Evolutionary conservation across 2,888 invertebrate species (phyloP), one percentile per base, ranked within the genome.

Genomic region (Chloroclysta siterata): DNA sequence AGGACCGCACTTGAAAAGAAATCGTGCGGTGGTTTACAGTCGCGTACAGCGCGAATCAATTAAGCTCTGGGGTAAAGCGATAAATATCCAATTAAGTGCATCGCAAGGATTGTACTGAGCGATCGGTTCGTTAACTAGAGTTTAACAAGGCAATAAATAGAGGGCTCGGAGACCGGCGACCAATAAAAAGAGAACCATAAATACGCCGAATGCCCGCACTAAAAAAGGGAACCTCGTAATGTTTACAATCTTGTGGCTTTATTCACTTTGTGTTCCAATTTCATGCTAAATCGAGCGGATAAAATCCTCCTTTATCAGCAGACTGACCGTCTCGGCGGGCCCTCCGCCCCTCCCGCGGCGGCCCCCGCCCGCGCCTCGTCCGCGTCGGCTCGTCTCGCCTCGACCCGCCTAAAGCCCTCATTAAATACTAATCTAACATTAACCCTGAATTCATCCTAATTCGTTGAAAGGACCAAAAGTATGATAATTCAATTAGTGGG

Each of bases 181-280:
- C 84, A 87, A 89, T 90, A 91, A 93, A 90, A 91, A 88, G 83
- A 86, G 83, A 84, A 87, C 89, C 87, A 87, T 90, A 91, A 91
- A 90, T 90, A 89, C 89, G 83, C 82, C 84, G 84, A 89, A 87
- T 85, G 84, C 82, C 82, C 76, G 84, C 82, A 84, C 86, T 91
- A 91, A 93, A 92, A 92, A 92, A 90, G 87, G 88, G 87, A 85
- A 88, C 86, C 88, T 90, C 88, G 84, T 91, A 90, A 92, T 93
- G 92, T 91, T 93, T 91, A 93, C 92, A 90, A 90, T 92, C 91
- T 89, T 89, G 92, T 91, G 90, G 90, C 90, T 92, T 92, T 92
- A 93, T 92, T 91, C 93, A 92, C 93, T 91, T 92, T 93, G 93
- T 92, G 87, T 91, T 91, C 90, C 92, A 93, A 93, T 93, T 93